These are phyloP conservation scores for Microctenopoma steveboyesi DNA, from an alignment of 2,797 vertebrate species.

Conservation along the genomic window DNA sequence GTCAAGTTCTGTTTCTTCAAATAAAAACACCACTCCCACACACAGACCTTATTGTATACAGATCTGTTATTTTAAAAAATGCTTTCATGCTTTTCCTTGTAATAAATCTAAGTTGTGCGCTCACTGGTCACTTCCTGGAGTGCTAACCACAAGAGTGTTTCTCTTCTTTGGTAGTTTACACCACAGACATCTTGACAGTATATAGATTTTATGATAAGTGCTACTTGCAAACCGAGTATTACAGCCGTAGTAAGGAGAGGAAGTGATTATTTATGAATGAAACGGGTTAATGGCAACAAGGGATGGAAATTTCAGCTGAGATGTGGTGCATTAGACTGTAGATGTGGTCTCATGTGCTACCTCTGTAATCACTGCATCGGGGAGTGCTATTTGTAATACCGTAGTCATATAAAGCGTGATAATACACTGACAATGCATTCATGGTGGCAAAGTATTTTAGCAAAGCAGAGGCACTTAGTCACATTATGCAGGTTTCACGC, in stretches of 20 bases:
- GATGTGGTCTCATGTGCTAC: conserved; percentile 18
- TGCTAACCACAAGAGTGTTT: conserved; percentile 26
- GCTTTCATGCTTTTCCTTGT: not conserved
- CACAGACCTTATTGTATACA: not conserved
- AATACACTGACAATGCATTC: conserved; percentile 32
- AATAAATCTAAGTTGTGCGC: conserved; percentile 17
- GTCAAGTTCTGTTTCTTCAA: conserved; percentile 23
- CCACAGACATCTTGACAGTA: conserved; percentile 36
- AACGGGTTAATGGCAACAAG: conserved; percentile 50
- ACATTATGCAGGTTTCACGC: conserved; percentile 17
- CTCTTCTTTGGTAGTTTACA: conserved; percentile 33
- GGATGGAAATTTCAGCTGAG: conserved; percentile 44
- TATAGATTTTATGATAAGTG: conserved; percentile 76
- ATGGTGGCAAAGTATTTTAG: conserved; percentile 38
- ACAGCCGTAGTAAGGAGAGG: conserved; percentile 57
- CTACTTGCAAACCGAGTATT: conserved; percentile 58
- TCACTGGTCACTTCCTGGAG: conserved; percentile 48
- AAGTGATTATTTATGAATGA: conserved; percentile 80
- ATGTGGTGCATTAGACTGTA: conserved; percentile 46
- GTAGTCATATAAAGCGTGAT: conserved; percentile 34
- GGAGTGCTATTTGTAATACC: conserved; percentile 26
- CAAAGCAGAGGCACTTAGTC: conserved; percentile 35
- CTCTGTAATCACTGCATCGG: conserved; percentile 28
- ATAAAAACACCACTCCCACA: conserved; percentile 2
- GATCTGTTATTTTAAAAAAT: not conserved